Conservation (phyloP, 1,140 invertebrate species). For the Platorchestia sp. region DNA sequence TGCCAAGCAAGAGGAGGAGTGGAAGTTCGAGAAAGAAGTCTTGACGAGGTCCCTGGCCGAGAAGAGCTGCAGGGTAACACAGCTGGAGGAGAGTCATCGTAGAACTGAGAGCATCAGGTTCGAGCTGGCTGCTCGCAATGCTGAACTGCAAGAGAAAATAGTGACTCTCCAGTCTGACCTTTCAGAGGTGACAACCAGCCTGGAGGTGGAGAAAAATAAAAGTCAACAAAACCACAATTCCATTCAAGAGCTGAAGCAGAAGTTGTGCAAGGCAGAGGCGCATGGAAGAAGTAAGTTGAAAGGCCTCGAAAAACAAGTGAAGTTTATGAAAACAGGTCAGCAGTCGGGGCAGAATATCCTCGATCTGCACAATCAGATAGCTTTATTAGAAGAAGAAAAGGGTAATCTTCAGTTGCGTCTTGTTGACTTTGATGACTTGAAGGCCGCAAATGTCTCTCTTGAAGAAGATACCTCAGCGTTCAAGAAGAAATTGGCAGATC, state of each 20-base stretch:
- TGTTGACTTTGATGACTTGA: slow-evolving; percentile 81
- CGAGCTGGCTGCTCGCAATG: slow-evolving; percentile 75
- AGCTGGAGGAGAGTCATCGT: slow-evolving; percentile 68
- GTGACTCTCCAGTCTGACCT: slow-evolving; percentile 71
- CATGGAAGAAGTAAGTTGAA: slow-evolving; percentile 85
- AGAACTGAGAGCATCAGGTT: slow-evolving; percentile 72
- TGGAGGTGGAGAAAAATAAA: slow-evolving; percentile 60
- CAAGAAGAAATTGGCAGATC: slow-evolving; percentile 72
- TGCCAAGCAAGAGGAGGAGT: slow-evolving; percentile 78
- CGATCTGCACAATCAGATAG: slow-evolving; percentile 82
- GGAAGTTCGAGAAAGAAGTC: slow-evolving; percentile 79
- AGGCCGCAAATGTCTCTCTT: slow-evolving; percentile 59
- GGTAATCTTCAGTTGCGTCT: slow-evolving; percentile 87
- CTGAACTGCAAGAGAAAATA: slow-evolving; percentile 75
- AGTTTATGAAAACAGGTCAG: slow-evolving; percentile 78
- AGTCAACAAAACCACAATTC: slow-evolving; percentile 75
- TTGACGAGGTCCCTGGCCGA: slow-evolving; percentile 75
- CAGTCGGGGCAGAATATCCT: slow-evolving; percentile 78
- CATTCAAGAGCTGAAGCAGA: slow-evolving; percentile 82
- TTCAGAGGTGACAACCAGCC: slow-evolving; percentile 68
- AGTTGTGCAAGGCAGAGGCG: slow-evolving; percentile 87
- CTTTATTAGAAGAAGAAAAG: slow-evolving; percentile 90
- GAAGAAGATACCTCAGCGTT: slow-evolving; percentile 74
- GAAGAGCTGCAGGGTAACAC: slow-evolving; percentile 74
- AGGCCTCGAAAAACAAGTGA: slow-evolving; percentile 84